These are phyloP conservation scores for Hylaeus volcanicus DNA, from an alignment of 1,140 invertebrate species.

Conservation along the genomic window DNA sequence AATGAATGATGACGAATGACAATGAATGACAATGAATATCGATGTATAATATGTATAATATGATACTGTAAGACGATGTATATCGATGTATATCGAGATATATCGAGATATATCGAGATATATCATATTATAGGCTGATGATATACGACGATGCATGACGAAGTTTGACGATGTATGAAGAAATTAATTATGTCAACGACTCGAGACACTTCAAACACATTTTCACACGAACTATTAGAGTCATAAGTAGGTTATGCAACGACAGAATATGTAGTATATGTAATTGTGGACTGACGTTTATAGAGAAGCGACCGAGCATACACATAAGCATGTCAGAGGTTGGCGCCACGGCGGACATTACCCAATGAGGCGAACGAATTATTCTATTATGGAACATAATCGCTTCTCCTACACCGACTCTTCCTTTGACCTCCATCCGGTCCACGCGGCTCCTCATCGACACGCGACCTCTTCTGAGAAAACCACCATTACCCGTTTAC, in stretches of 20 bases:
- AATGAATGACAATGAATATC: too few species aligned
- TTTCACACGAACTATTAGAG: neutral
- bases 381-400: slow-evolving; percentile 68
- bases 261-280: neutral
- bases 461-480: slow-evolving; percentile 51
- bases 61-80: too few species aligned
- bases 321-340: slow-evolving; percentile 51
- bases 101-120: too few species aligned
- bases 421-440: slow-evolving; percentile 48
- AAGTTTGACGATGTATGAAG: too few species aligned
- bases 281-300: slow-evolving; percentile 37
- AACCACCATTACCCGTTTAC: slow-evolving; percentile 30
- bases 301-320: slow-evolving; percentile 38
- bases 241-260: neutral
- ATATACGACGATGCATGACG: too few species aligned
- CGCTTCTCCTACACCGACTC: slow-evolving; percentile 55
- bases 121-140: too few species aligned
- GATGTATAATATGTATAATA: too few species aligned
- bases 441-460: slow-evolving; percentile 37
- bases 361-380: slow-evolving; percentile 69
- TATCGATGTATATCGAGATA: too few species aligned
- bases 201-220: neutral
- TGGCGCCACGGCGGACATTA: slow-evolving; percentile 69
- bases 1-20: too few species aligned
- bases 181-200: too few species aligned